Evolutionary conservation across 2,113 vertebrate genomes (phyloP).

Genomic region (Cariama cristata): DNA sequence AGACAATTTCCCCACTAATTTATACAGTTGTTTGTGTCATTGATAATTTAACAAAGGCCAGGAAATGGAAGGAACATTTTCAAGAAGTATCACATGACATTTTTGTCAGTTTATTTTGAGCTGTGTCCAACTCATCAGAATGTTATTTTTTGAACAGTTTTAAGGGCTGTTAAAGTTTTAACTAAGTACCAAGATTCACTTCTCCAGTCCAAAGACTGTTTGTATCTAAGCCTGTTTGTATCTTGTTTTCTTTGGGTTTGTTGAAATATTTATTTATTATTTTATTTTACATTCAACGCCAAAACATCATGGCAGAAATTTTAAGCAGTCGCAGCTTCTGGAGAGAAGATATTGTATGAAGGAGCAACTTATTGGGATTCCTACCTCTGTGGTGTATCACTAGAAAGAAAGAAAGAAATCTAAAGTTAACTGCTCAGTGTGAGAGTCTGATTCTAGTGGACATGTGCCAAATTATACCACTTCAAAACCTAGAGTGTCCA

Average conservation of each 20-base stretch:
- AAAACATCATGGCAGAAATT: not conserved
- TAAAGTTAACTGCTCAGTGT: not conserved
- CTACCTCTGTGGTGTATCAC: not conserved
- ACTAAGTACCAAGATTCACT: not conserved
- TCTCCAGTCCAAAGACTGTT: not conserved
- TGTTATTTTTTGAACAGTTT: not conserved
- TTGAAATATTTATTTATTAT: not conserved
- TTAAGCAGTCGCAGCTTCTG: not conserved
- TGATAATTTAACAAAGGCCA: not conserved
- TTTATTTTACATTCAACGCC: not conserved
- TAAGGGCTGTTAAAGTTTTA: not conserved
- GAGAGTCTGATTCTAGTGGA: not conserved
- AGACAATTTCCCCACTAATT: not conserved
- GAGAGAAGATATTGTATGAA: not conserved
- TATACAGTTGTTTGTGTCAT: not conserved
- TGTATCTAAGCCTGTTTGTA: not conserved
- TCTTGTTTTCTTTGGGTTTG: not conserved
- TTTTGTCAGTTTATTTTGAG: not conserved
- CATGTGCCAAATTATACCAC: not conserved
- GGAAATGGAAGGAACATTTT: not conserved
- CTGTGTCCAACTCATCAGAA: not conserved
- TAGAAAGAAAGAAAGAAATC: not conserved
- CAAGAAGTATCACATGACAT: not conserved
- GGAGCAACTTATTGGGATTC: not conserved
- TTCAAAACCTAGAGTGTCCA: not conserved